Conservation (phyloP, 2,888 invertebrate species). For the Amphipyra berbera region DNA sequence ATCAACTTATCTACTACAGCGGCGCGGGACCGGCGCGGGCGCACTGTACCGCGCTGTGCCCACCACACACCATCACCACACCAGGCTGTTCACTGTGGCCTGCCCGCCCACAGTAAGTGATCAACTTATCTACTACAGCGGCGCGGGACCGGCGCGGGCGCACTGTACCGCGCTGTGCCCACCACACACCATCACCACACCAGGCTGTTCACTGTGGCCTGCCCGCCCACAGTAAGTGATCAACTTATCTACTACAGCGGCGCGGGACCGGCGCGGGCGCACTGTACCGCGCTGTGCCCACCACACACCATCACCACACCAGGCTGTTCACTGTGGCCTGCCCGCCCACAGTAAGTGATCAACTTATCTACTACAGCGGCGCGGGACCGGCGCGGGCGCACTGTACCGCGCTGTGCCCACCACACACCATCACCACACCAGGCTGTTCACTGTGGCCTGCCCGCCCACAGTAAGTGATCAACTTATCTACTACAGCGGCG, state of each 20-base stretch:
- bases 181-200: constrained; percentile 94
- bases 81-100: constrained; percentile 95
- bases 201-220: constrained; percentile 95
- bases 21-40: constrained; percentile 93
- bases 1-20: no score
- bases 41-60: constrained; percentile 93
- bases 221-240: constrained; percentile 91
- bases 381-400: constrained; percentile 93
- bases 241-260: no score
- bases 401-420: constrained; percentile 91
- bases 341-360: constrained; percentile 90
- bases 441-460: constrained; percentile 96
- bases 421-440: constrained; percentile 94
- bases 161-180: constrained; percentile 92
- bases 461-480: constrained; percentile 89
- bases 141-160: constrained; percentile 93
- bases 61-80: constrained; percentile 93
- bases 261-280: constrained; percentile 94
- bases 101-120: constrained; percentile 93
- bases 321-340: constrained; percentile 96
- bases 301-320: constrained; percentile 94
- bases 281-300: constrained; percentile 91
- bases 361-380: no score
- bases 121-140: no score
- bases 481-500: no score